phyloP scores from a whole-genome alignment of 2,797 vertebrate species.

The Catostomus latipinnis region DNA sequence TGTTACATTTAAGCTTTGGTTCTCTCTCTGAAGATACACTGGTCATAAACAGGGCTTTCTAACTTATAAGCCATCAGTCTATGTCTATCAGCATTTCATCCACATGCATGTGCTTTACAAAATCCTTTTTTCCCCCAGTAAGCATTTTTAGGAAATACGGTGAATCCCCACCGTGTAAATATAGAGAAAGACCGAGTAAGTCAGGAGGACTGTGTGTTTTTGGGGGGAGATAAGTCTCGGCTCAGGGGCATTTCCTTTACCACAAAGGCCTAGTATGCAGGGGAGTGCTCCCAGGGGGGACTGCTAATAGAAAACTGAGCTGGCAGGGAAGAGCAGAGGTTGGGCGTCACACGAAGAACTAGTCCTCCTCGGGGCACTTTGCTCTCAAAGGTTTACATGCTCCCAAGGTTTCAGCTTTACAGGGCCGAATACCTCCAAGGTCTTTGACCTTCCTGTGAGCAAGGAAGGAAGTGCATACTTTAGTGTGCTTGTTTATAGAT shows the following conservation, averaged over 20 bases:
- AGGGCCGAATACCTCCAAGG: slow-evolving; percentile 17
- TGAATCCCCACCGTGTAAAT: slow-evolving; percentile 7
- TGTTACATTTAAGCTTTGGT: background rate
- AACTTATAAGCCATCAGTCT: background rate
- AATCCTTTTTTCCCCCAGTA: background rate
- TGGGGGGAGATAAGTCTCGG: slow-evolving; percentile 19
- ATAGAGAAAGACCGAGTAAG: slow-evolving; percentile 4
- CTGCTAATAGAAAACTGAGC: slow-evolving; percentile 41
- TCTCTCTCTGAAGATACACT: background rate
- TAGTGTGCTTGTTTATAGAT: background rate
- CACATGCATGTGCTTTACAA: background rate
- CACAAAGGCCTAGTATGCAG: slow-evolving; percentile 33
- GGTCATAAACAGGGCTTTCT: background rate
- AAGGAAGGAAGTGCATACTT: slow-evolving; percentile 19
- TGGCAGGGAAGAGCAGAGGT: slow-evolving; percentile 14
- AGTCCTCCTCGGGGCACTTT: slow-evolving; percentile 14
- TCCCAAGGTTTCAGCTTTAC: slow-evolving; percentile 50
- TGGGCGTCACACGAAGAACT: slow-evolving; percentile 7
- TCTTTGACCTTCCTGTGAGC: background rate
- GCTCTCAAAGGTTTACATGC: slow-evolving; percentile 48
- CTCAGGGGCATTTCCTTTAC: slow-evolving; percentile 41
- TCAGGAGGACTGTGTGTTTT: slow-evolving; percentile 13
- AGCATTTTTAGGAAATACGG: slow-evolving; percentile 6
- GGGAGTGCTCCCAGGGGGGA: slow-evolving; percentile 12
- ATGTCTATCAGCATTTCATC: background rate